A percentile compares a stretch with the other conserved stretches of the same genome.
phyloP scores from a whole-genome alignment of 2,888 invertebrate genomes.

The Villa cingulata region DNA sequence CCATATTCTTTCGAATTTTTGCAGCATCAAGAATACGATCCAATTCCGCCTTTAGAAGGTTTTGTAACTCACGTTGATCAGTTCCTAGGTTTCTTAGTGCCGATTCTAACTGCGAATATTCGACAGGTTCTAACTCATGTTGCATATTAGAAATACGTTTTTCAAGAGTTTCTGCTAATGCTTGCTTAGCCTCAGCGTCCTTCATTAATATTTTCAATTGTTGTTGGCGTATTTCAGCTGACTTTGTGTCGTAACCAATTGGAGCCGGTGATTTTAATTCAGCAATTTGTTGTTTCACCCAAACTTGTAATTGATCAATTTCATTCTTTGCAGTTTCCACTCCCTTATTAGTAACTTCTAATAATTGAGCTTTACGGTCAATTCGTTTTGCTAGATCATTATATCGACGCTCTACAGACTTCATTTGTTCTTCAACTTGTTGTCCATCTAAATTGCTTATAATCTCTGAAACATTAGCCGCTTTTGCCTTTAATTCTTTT shows the following conservation, averaged over 20 bases:
- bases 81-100: slow-evolving; percentile 55
- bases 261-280: slow-evolving; percentile 52
- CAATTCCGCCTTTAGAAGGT: slow-evolving; percentile 58
- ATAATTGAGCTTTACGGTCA: slow-evolving; percentile 67
- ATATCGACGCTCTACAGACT: slow-evolving; percentile 69
- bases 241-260: slow-evolving; percentile 63
- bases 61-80: slow-evolving; percentile 61
- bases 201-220: slow-evolving; percentile 59
- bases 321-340: slow-evolving; percentile 69
- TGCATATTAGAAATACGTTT: slow-evolving; percentile 73
- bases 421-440: slow-evolving; percentile 81
- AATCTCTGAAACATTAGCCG: slow-evolving; percentile 58
- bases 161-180: slow-evolving; percentile 67
- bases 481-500: slow-evolving; percentile 54
- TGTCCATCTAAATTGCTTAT: slow-evolving; percentile 80
- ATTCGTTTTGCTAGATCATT: slow-evolving; percentile 73
- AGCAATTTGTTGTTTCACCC: slow-evolving; percentile 62
- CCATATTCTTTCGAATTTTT: slow-evolving; percentile 61
- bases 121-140: slow-evolving; percentile 70
- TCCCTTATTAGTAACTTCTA: slow-evolving; percentile 72
- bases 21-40: slow-evolving; percentile 54
- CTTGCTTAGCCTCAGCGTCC: slow-evolving; percentile 73
- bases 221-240: slow-evolving; percentile 59
- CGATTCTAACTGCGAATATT: slow-evolving; percentile 64
- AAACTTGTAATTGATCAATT: slow-evolving; percentile 63